Percentiles rank a stretch among this genome's conserved stretches.
phyloP scores from a whole-genome alignment of 2,888 invertebrate genomes.

The Scotopteryx bipunctaria region DNA sequence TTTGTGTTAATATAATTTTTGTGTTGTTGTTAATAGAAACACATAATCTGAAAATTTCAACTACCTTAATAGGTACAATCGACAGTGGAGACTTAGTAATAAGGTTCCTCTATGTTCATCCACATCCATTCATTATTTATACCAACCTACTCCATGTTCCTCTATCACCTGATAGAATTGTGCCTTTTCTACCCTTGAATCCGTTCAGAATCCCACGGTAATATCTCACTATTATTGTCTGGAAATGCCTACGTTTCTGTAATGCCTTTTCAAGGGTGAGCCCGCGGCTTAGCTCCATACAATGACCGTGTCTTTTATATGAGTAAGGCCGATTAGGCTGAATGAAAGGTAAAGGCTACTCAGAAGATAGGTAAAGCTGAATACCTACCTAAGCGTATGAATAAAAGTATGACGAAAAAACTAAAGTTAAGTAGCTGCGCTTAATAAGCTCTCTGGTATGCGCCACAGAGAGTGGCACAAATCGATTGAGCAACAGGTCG shows the following conservation, averaged over 20 bases:
- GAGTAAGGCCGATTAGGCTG: too few relatives aligned
- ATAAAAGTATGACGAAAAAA: slow-evolving; percentile 3
- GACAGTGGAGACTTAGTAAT: too few relatives aligned
- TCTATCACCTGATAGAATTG: slow-evolving; percentile 26
- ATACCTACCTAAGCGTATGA: too few relatives aligned
- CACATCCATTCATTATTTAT: too few relatives aligned
- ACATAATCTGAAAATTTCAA: too few relatives aligned
- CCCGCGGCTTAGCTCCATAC: not conserved
- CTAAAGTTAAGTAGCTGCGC: slow-evolving; percentile 15
- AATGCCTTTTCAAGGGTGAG: slow-evolving; percentile 10
- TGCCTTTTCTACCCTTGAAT: slow-evolving; percentile 31
- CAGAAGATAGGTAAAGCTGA: not conserved
- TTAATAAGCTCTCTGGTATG: slow-evolving; percentile 45
- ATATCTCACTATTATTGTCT: slow-evolving; percentile 17
- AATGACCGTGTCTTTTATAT: too few relatives aligned
- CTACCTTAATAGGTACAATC: too few relatives aligned
- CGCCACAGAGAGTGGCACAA: slow-evolving; percentile 56
- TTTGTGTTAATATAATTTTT: too few relatives aligned
- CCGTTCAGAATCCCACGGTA: slow-evolving; percentile 21
- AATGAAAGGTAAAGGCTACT: too few relatives aligned
- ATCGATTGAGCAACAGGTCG: slow-evolving; percentile 75
- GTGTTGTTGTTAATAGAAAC: too few relatives aligned
- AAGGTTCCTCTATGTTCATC: too few relatives aligned
- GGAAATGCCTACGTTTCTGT: slow-evolving; percentile 9
- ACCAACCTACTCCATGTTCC: slow-evolving; percentile 11